Base-by-base conservation (phyloP, 2,113 vertebrate genomes). In the Glaucomys volans region DNA sequence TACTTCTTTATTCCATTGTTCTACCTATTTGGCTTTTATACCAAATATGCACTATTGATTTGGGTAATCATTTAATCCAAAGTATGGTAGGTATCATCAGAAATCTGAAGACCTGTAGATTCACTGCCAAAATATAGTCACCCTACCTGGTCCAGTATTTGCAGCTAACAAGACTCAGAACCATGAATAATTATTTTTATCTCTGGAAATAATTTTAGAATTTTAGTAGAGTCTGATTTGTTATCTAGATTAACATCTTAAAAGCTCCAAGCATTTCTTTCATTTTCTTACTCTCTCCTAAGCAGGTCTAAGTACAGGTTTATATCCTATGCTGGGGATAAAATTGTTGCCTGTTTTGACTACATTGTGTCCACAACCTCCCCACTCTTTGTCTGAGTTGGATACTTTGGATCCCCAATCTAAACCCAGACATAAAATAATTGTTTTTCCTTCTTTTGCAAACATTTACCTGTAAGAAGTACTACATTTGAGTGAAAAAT, bases 391-490 rank as follows among this genome's bases (percentile, higher is more conserved):
- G 17, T 92, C 24, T 40, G 16, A 44, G 4, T 66, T 91, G 47
- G 32, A 59, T 42, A 42, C n/a, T 75, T 90, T 52, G 7, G 4
- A 22, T 69, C 47, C 85, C 93, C 6, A 54, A 12, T 13, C 24
- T 91, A 91, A 93, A 92, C 91, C 24, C n/a, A 52, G n/a, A 93
- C 95, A 59, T 37, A 94, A 87, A 80, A 80, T 14, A 52, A 66
- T 50, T 50, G 3, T 71, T 87, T 6, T 93, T 84, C 44, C 24
- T 87, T 62, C 47, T 62, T 94, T 90, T 11, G 11, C 26, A 28
- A 50, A 14, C 18, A 77, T 95, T 81, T 69, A 75, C 40, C 69
- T 92, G 22, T 0, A 79, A 8, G 9, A 95, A 54, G 8, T 59
- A 93, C 72, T 67, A 64, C 8, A 91, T 85, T 76, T 59, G 24